Base-by-base conservation (phyloP, 2,113 vertebrate genomes). In the Lipophrys pholis region DNA sequence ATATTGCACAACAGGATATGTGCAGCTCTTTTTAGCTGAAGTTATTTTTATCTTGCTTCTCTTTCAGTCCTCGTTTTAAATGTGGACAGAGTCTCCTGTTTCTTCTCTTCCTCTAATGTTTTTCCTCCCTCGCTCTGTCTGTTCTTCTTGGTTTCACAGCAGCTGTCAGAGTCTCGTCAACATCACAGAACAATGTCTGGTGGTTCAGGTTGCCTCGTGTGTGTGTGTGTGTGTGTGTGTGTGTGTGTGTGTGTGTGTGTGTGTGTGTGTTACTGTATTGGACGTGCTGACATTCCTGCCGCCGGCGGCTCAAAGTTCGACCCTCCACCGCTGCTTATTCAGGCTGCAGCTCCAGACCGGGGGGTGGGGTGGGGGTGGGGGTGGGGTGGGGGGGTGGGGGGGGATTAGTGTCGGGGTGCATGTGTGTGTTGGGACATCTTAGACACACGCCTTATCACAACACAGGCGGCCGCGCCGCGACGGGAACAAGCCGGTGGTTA, bases 291-390 rank as follows among this genome's bases (percentile, higher is more conserved):
- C 87, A 89, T 88, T 86, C 75, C 65, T 78, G 78, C 17, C 42
- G 68, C 72, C 65, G 52, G 58, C 68, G 78, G 67, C 72, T 69
- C 58, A 82, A 90, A 11, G 12, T 83, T 89, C 63, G 65, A 63
- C 76, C 82, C 84, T 79, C 73, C 53, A 39, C 88, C 85, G 60
- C 30, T 94, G 80, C 87, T 93, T 92, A 91, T 91, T 91, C 92
- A 95, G 92, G 87, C 89, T 68, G 16, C 59, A 35, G 67, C 59
- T 84, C 71, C 40, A 36, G 73, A 65, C 85, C 49, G 71, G 71
- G 87, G 71, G 83, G 21, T 2, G 21, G 21, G 21, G 41, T 2
- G 41, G 41, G 41, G 7, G 62, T n/a, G n/a, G n/a, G n/a, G n/a
- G n/a, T 2, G 21, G 21, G 21, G 41, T 2, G 41, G 41, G 41